Base-by-base conservation (phyloP, 2,888 invertebrate species). In the Amphipyra tragopoginis region DNA sequence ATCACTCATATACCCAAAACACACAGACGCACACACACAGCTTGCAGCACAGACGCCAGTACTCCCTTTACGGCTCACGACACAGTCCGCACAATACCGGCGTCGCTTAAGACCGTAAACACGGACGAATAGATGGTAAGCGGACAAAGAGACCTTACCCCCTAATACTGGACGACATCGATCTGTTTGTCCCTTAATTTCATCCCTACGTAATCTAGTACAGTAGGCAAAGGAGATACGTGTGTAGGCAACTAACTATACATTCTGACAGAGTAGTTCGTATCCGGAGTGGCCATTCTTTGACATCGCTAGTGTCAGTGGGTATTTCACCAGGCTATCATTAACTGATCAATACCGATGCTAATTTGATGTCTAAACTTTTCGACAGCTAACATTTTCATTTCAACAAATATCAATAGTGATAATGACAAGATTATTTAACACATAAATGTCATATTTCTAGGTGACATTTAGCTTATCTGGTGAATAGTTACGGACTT, bases 141-240 rank as follows among this genome's bases (percentile, higher is more conserved):
- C 14, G 33, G 21, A 76, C 66, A 67, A 65, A 61, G 59, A 59
- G 43, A 7, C 39, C 39, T 29, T 15, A 7, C 14, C 29, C 45
- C 54, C 38, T 51, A 51, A 51, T 51, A 53, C 21, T 42, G 14
- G 34, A 36, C 36, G 39, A 21, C 54, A 71, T 71, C 49, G 71
- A 67, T 57, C 62, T 44, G 57, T 60, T 53, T 61, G 66, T 62
- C 54, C 49, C 48, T 45, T 44, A 63, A 77, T 64, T 62, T 57
- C 54, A 44, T 61, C 43, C 13, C 11, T 39, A 15, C 26, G 10
- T 66, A 51, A 76, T 62, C 64, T 62, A 42, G 43, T 48, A 49
- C 44, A 26, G 15, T 42, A 13, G 9, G 21, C 9, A 0, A 15
- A 60, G 52, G 43, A 7, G 10, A 29, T 60, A 44, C 13, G 39